phyloP scores from a whole-genome alignment of 2,113 vertebrate species.

The Apteryx owenii region DNA sequence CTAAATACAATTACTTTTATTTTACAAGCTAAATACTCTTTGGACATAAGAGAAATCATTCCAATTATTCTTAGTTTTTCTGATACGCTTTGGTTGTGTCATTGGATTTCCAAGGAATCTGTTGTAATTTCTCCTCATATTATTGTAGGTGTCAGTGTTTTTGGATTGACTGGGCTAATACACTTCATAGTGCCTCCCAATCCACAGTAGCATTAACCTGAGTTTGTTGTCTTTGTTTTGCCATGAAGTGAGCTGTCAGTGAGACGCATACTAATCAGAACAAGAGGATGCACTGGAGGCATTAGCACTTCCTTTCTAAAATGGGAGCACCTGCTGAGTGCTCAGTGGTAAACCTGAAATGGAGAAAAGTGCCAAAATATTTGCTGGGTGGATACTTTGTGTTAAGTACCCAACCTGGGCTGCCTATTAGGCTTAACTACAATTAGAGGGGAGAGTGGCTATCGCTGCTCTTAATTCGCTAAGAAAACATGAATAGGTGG shows the following conservation, averaged over 20 bases:
- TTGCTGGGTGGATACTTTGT: slow-evolving; percentile 59
- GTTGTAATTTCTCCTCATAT: neutral
- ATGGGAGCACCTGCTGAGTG: slow-evolving; percentile 69
- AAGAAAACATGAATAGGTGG: slow-evolving; percentile 71
- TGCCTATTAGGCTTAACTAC: slow-evolving; percentile 58
- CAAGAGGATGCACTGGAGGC: slow-evolving; percentile 47
- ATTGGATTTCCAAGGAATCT: neutral
- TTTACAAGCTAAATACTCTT: neutral
- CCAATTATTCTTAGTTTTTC: neutral
- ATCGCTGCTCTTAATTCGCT: slow-evolving; percentile 69
- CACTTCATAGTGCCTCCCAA: neutral
- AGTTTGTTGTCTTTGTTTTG: slow-evolving; percentile 64
- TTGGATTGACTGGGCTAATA: neutral
- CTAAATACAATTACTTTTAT: neutral
- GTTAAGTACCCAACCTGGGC: slow-evolving; percentile 34
- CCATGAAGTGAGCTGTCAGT: slow-evolving; percentile 57
- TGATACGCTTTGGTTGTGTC: neutral
- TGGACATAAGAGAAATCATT: neutral
- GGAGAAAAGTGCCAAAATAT: slow-evolving; percentile 74
- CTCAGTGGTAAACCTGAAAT: slow-evolving; percentile 60
- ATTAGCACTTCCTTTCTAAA: slow-evolving; percentile 67
- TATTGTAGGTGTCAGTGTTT: slow-evolving; percentile 16
- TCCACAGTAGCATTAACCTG: neutral
- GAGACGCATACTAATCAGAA: slow-evolving; percentile 53
- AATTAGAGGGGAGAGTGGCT: slow-evolving; percentile 43